phyloP scores from a whole-genome alignment of 2,797 vertebrate species.

The Mus caroli region DNA sequence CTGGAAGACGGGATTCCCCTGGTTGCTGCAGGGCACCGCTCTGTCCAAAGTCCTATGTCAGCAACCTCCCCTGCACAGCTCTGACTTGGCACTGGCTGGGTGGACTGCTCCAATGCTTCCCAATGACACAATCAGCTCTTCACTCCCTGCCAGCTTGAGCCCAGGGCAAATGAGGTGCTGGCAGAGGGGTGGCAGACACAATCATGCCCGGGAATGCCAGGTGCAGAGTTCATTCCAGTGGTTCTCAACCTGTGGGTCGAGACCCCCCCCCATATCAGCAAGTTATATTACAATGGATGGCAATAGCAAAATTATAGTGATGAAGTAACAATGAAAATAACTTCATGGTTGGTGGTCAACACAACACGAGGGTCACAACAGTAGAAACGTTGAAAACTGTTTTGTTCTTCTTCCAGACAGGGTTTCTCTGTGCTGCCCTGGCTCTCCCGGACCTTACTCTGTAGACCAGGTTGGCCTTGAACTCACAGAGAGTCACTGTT shows the following conservation, averaged over 20 bases:
- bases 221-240: not conserved
- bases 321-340: not conserved
- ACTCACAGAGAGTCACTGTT: not conserved
- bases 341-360: too few relatives aligned
- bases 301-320: not conserved
- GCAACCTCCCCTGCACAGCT: not conserved
- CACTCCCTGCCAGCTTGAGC: constrained; percentile 5
- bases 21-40: not conserved
- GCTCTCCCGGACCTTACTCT: not conserved
- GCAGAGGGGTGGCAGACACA: too few relatives aligned
- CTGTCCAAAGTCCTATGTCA: not conserved
- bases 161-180: not conserved
- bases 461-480: not conserved
- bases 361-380: not conserved
- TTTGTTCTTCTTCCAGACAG: not conserved
- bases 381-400: too few relatives aligned
- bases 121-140: not conserved
- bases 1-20: constrained; percentile 52
- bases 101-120: not conserved
- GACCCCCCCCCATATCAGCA: too few relatives aligned
- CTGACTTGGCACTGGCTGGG: not conserved
- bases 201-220: not conserved
- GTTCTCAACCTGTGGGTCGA: not conserved
- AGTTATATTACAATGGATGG: too few relatives aligned
- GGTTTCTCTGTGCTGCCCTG: not conserved